phyloP scores from a whole-genome alignment of 2,888 invertebrate species.

The Auanema freiburgensis region DNA sequence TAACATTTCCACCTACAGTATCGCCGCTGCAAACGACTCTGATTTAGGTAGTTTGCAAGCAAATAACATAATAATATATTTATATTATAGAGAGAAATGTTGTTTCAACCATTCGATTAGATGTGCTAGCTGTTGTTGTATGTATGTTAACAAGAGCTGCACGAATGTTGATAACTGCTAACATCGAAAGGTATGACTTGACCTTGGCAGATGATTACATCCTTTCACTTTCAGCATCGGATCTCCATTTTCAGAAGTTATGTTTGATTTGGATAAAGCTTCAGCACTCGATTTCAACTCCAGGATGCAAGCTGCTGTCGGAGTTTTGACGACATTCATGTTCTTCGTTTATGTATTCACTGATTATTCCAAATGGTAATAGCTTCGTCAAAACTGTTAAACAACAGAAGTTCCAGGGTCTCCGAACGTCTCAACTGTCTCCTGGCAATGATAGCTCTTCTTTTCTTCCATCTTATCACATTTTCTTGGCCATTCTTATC shows the following conservation, averaged over 20 bases:
- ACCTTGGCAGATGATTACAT: neutral
- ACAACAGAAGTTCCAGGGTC: slow-evolving; percentile 22
- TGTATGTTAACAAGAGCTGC: slow-evolving; percentile 36
- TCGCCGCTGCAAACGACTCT: slow-evolving; percentile 22
- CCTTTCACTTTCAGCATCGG: slow-evolving; percentile 28
- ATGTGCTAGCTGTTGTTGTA: slow-evolving; percentile 42
- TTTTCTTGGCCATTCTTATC: slow-evolving; percentile 47
- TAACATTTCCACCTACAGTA: slow-evolving; percentile 10
- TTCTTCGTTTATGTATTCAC: slow-evolving; percentile 43
- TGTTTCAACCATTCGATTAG: slow-evolving; percentile 22
- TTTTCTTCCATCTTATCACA: slow-evolving; percentile 41
- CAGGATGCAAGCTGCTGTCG: slow-evolving; percentile 33
- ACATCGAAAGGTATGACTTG: slow-evolving; percentile 28
- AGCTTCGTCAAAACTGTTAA: neutral
- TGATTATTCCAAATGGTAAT: slow-evolving; percentile 37
- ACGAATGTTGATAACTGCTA: slow-evolving; percentile 25
- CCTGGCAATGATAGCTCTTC: slow-evolving; percentile 31
- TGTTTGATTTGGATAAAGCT: slow-evolving; percentile 37
- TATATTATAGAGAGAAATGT: slow-evolving; percentile 10
- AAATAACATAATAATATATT: neutral
- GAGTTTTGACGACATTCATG: slow-evolving; percentile 33
- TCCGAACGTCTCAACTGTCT: slow-evolving; percentile 38
- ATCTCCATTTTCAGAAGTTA: slow-evolving; percentile 39
- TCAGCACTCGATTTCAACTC: slow-evolving; percentile 36
- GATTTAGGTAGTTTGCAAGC: neutral